Conservation (phyloP, 2,797 vertebrate species). For the Trematomus bernacchii region DNA sequence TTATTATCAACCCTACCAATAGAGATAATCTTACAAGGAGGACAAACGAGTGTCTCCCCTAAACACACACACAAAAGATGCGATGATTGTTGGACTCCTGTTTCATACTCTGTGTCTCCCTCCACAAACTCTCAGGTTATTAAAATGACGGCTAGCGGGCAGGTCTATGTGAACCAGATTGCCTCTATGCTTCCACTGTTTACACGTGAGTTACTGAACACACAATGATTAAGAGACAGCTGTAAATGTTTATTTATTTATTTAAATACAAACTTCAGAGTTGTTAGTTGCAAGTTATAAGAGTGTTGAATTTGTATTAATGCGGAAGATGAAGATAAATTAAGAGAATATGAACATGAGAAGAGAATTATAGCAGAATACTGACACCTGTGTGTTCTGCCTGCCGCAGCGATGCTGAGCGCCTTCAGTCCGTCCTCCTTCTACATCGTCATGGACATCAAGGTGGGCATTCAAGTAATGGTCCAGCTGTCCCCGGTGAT, state of each 20-base stretch:
- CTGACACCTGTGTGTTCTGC: slow-evolving; percentile 10
- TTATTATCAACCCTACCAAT: too few species aligned
- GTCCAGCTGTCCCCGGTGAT: slow-evolving; percentile 89
- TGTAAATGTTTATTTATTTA: background rate
- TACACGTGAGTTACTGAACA: slow-evolving; percentile 68
- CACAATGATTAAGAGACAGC: background rate
- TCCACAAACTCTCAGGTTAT: slow-evolving; percentile 69
- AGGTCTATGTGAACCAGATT: slow-evolving; percentile 81
- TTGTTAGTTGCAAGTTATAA: background rate
- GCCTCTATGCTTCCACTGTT: slow-evolving; percentile 77
- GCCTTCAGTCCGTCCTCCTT: slow-evolving; percentile 88
- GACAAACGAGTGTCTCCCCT: too few species aligned
- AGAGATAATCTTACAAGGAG: too few species aligned
- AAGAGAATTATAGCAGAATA: background rate
- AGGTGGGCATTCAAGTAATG: slow-evolving; percentile 82
- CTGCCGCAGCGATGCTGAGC: slow-evolving; percentile 77
- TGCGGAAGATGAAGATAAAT: background rate
- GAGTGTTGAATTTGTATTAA: background rate
- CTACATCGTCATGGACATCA: slow-evolving; percentile 84
- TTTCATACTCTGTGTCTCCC: slow-evolving; percentile 11
- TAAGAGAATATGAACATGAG: background rate
- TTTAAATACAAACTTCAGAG: background rate
- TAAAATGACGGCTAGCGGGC: slow-evolving; percentile 67
- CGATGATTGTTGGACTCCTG: background rate
- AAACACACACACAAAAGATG: background rate